These are phyloP conservation scores for Lepus oiostolus DNA, from an alignment of 2,797 vertebrate genomes.

Conservation along the genomic window DNA sequence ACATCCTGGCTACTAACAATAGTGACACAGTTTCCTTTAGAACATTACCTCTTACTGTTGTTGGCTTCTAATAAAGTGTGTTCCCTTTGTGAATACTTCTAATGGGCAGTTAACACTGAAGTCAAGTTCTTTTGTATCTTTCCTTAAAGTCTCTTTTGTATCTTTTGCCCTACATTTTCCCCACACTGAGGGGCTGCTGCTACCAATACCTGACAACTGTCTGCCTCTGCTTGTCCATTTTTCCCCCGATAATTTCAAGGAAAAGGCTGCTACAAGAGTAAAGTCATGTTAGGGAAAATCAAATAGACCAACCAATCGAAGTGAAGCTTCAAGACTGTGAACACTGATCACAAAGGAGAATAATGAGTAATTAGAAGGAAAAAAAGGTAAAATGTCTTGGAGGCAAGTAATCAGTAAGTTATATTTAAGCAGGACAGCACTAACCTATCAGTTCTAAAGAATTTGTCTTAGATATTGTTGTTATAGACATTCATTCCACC, in stretches of 20 bases:
- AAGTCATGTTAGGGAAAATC: constrained; percentile 25
- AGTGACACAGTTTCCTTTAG: not conserved
- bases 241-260: not conserved
- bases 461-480: not conserved
- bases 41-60: not conserved
- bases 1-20: not conserved
- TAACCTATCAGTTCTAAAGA: not conserved
- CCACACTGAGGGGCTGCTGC: not conserved
- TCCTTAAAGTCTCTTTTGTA: not conserved
- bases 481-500: not conserved
- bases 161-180: not conserved
- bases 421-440: not conserved
- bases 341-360: not conserved
- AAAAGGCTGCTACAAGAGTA: not conserved
- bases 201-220: not conserved
- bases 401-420: not conserved
- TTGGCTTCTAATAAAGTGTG: not conserved
- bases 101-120: not conserved
- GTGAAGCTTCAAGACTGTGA: not conserved
- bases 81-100: not conserved
- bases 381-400: not conserved
- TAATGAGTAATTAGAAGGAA: not conserved
- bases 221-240: not conserved
- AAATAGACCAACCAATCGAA: constrained; percentile 12
- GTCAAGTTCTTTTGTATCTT: not conserved